Evolutionary conservation across 1,140 invertebrate species (phyloP), one percentile per base, ranked within the genome.

Genomic region (Drosophila auraria): DNA sequence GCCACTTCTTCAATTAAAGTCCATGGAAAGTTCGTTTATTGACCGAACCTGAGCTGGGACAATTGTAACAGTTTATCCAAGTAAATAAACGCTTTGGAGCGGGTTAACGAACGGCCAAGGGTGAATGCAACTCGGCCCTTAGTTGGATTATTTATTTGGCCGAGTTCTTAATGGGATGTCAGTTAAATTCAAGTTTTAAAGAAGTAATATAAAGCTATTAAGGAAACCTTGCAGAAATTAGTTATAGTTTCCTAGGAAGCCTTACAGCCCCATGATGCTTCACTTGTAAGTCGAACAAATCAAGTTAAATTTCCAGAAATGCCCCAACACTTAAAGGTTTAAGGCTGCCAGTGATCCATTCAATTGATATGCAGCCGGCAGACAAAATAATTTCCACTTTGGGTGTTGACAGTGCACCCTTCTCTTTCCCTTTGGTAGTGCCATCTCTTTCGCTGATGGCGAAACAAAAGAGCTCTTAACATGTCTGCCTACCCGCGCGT

Each of bases 401-500:
- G n/a, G 30, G 44, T 53, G 60, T 58, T 78, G 36, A 76, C 78
- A 69, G 64, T 66, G 58, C 76, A 36, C n/a, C 25, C 47, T 33
- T 15, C 50, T 40, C 50, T 49, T 44, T 42, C 40, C 5, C 11
- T 11, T 11, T 47, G 3, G 8, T 44, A 33, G 4, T 20, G 15
- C 45, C 14, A 7, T 38, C 47, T 53, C 25, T 47, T 27, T 60
- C 25, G 9, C 49, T 60, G 59, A 69, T 45, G 63, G 45, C 68
- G 56, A 82, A 73, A 86, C 78, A 83, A 86, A 83, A 53, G 82
- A 84, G 82, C 82, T 84, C 61, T 84, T 78, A 86, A 70, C 82
- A 70, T 70, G 58, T 60, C 54, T 47, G 27, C 30, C 23, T 45
- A 44, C 47, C 3, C 53, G 49, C 56, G 40, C 56, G 47, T 70